phyloP scores from a whole-genome alignment of 2,888 invertebrate species.

The Nasonovia ribisnigri region DNA sequence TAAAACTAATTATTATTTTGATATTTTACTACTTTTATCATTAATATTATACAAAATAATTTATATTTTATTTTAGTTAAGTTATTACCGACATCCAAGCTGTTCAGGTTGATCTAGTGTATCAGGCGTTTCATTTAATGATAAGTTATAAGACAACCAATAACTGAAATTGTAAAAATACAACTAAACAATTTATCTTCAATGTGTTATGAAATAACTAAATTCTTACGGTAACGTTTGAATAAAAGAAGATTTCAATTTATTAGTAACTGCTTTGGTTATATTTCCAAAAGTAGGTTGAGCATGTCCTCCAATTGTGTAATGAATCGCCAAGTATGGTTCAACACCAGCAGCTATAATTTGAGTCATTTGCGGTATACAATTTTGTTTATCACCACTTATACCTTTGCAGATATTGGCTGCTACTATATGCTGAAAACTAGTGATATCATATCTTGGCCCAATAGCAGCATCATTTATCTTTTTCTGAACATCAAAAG shows the following conservation, averaged over 20 bases:
- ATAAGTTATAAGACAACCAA: slow-evolving; percentile 63
- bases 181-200: background rate
- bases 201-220: slow-evolving; percentile 59
- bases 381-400: slow-evolving; percentile 73
- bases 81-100: slow-evolving; percentile 64
- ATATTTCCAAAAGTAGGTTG: slow-evolving; percentile 89
- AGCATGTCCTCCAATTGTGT: slow-evolving; percentile 88
- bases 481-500: slow-evolving; percentile 81
- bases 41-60: background rate
- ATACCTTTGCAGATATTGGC: slow-evolving; percentile 84
- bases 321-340: slow-evolving; percentile 91
- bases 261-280: slow-evolving; percentile 91
- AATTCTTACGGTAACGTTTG: slow-evolving; percentile 77
- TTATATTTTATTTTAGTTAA: background rate
- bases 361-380: slow-evolving; percentile 68
- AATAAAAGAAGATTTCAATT: slow-evolving; percentile 80
- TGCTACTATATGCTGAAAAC: slow-evolving; percentile 88
- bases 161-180: slow-evolving; percentile 58
- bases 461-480: slow-evolving; percentile 84
- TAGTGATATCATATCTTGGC: slow-evolving; percentile 79
- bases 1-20: slow-evolving; percentile 73
- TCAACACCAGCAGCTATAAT: slow-evolving; percentile 70
- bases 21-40: background rate
- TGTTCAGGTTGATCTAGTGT: slow-evolving; percentile 65
- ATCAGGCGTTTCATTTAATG: slow-evolving; percentile 37